These are phyloP conservation scores for Megathymus violae DNA, from an alignment of 1,140 invertebrate genomes.

Conservation along the genomic window DNA sequence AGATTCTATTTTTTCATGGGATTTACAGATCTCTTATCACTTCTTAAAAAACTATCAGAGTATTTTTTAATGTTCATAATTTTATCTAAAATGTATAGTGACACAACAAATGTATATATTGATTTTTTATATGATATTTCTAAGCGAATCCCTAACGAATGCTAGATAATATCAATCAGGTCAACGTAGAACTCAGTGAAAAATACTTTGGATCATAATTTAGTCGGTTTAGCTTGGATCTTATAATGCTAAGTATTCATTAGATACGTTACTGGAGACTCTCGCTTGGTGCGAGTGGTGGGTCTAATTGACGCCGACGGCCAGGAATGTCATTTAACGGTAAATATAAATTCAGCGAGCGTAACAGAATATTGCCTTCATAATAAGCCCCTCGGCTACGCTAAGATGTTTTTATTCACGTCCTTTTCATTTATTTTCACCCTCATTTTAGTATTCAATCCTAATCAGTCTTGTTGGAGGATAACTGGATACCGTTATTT, in stretches of 20 bases:
- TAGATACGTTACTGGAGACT: conserved; percentile 10
- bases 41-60: no score
- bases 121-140: no score
- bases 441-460: conserved; percentile 7
- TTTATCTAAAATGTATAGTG: no score
- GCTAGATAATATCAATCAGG: no score
- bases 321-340: conserved; percentile 41
- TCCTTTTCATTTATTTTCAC: conserved; percentile 43
- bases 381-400: conserved; percentile 55
- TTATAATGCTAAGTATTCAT: conserved; percentile 9
- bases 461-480: conserved; percentile 3
- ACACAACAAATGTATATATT: no score
- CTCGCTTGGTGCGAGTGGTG: conserved; percentile 7
- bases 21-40: no score
- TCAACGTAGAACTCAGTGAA: no score
- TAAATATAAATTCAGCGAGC: conserved; percentile 58
- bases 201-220: conserved; percentile 3
- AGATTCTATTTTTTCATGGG: no score
- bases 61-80: no score
- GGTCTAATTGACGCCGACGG: conserved; percentile 30
- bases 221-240: neutral
- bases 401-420: conserved; percentile 58
- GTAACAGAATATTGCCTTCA: conserved; percentile 61
- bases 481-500: no score
- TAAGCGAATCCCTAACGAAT: no score